These are phyloP conservation scores for Brachylomia viminalis DNA, from an alignment of 2,888 invertebrate species.

Conservation along the genomic window DNA sequence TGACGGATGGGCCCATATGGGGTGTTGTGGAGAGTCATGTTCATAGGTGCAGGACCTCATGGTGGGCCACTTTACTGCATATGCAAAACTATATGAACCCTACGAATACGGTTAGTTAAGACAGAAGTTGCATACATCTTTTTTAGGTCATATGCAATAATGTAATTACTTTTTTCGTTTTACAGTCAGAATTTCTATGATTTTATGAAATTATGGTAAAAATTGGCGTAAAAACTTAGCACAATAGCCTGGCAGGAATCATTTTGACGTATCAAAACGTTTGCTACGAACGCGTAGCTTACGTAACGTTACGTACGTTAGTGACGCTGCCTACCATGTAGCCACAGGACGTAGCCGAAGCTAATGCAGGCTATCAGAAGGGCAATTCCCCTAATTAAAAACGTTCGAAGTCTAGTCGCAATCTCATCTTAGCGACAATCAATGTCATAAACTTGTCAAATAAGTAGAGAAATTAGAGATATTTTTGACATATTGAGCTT, in stretches of 20 bases:
- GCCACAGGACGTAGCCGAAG: slow-evolving; percentile 6
- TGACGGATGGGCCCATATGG: slow-evolving; percentile 77
- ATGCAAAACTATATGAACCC: slow-evolving; percentile 78
- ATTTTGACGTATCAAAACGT: not conserved
- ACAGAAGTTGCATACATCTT: not conserved
- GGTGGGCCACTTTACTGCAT: slow-evolving; percentile 80
- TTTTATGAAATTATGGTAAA: not conserved
- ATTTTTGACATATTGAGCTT: too few species aligned
- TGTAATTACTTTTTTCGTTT: not conserved
- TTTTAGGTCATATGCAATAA: not conserved
- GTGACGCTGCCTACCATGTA: not conserved
- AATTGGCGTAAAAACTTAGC: not conserved
- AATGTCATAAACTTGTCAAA: too few species aligned
- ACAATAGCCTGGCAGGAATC: not conserved
- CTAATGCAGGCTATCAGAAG: not conserved
- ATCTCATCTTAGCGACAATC: too few species aligned
- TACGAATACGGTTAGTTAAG: slow-evolving; percentile 65
- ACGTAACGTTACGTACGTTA: too few species aligned
- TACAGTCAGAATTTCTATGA: not conserved
- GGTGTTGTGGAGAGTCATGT: slow-evolving; percentile 54
- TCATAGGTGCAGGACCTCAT: slow-evolving; percentile 72
- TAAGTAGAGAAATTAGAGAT: too few species aligned
- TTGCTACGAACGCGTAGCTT: slow-evolving; percentile 6
- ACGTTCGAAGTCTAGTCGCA: too few species aligned
- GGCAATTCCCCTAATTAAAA: too few species aligned